Evolutionary conservation across 2,888 invertebrate genomes (phyloP), one percentile per base, ranked within the genome.

Genomic region (Ennomos erosarius): DNA sequence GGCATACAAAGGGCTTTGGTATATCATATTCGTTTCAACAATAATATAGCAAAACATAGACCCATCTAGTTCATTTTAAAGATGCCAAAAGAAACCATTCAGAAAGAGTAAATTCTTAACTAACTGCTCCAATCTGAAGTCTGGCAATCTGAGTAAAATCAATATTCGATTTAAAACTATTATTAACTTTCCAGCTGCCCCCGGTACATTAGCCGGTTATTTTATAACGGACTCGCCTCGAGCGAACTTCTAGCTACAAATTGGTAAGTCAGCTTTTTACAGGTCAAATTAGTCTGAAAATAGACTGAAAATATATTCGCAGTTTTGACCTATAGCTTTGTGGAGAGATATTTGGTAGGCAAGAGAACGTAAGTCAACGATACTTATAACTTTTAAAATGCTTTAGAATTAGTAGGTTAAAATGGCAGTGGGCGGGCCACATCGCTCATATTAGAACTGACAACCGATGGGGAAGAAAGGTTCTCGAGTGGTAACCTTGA

Each of bases 251-350:
- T 60, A 55, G 45, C 63, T 57, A 70, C 76, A 78, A 76, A 78
- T 78, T 75, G 74, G 64, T 70, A 70, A 76, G 76, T 78, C 72
- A 71, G 59, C 64, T 76, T 75, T 76, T 76, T 71, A 69, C 64
- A 55, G 70, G 73, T 71, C 70, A 73, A 78, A 78, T 78, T 78
- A 75, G 74, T 70, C 61, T 65, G 69, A 50, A 70, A 67, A 76
- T 76, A 71, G 73, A 62, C 70, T 64, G 55, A 10, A 43, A 62
- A 64, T 64, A 54, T 68, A 68, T 72, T 68, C 44, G 44, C 40
- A 67, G 48, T 11, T 51, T 43, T 36, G 37, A n/a, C 9, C 6
- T 0, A 10, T 13, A 2, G 1, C 5, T 36, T 16, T 4, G 36
- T 10, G 46, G 3, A 26, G 13, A 13, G 40, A 1, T 2, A 38